Evolutionary conservation across 2,113 vertebrate species (phyloP).

Genomic region (Poecilia latipinna): DNA sequence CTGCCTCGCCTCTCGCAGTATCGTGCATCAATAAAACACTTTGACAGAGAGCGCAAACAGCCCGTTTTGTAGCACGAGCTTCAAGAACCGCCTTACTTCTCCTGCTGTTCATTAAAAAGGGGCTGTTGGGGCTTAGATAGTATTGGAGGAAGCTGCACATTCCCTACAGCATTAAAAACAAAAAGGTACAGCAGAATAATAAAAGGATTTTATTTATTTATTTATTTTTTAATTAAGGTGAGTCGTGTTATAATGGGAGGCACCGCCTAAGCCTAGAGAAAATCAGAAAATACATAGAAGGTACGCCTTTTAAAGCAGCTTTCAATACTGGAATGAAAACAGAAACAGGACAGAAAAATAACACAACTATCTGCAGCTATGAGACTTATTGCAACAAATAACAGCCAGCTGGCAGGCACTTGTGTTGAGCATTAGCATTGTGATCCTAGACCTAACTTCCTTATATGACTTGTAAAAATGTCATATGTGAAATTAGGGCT

Average conservation of each 20-base stretch:
- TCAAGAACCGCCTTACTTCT: conserved; percentile 28
- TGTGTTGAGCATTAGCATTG: not conserved
- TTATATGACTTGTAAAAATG: no score
- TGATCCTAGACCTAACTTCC: not conserved
- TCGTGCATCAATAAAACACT: conserved; percentile 64
- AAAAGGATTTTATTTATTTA: not conserved
- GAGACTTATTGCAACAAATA: not conserved
- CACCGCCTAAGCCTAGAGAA: conserved; percentile 32
- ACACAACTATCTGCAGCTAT: not conserved
- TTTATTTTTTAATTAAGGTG: not conserved
- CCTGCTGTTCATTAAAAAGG: conserved; percentile 20
- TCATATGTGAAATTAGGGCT: no score
- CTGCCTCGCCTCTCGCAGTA: conserved; percentile 43
- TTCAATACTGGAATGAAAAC: conserved; percentile 8
- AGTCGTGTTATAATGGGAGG: conserved; percentile 26
- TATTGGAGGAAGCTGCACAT: not conserved
- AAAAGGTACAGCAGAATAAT: not conserved
- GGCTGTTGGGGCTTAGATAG: not conserved
- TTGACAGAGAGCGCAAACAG: conserved; percentile 54
- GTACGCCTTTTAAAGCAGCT: not conserved
- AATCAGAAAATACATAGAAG: conserved; percentile 13
- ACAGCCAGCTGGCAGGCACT: not conserved
- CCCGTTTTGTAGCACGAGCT: conserved; percentile 50
- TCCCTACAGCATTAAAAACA: not conserved
- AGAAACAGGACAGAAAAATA: conserved; percentile 24